Conservation (phyloP, 1,140 invertebrate genomes). For the Heliconius nattereri region DNA sequence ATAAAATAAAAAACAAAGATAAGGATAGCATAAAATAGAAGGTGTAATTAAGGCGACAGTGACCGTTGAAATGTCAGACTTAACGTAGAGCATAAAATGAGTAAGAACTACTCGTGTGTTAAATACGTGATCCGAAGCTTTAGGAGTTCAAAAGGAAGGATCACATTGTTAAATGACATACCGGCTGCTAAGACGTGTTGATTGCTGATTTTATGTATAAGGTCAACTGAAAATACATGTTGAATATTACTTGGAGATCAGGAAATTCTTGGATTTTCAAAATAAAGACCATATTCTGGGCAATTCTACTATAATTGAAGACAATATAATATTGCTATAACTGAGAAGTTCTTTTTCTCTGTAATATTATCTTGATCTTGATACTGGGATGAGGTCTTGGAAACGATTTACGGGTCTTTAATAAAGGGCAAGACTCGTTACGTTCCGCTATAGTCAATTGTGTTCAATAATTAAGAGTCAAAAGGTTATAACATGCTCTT, state of each 20-base stretch:
- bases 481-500: constrained; percentile 57
- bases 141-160: constrained; percentile 11
- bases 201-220: neutral
- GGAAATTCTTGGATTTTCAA: too few relatives aligned
- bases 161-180: constrained; percentile 23
- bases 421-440: constrained; percentile 60
- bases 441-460: constrained; percentile 54
- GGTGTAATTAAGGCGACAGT: constrained; percentile 57
- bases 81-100: constrained; percentile 54
- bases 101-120: constrained; percentile 47
- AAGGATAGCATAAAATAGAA: constrained; percentile 45
- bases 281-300: too few relatives aligned
- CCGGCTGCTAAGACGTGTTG: constrained; percentile 11
- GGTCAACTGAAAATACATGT: neutral
- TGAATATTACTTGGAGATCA: neutral
- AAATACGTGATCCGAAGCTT: constrained; percentile 37
- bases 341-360: neutral
- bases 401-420: constrained; percentile 65
- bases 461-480: constrained; percentile 67
- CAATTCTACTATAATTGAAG: too few relatives aligned
- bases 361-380: constrained; percentile 19
- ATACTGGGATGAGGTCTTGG: constrained; percentile 38
- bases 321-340: too few relatives aligned
- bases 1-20: constrained; percentile 38
- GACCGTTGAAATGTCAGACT: constrained; percentile 66